Conservation (phyloP, 2,797 vertebrate genomes). For the Enteromius paludinosus region DNA sequence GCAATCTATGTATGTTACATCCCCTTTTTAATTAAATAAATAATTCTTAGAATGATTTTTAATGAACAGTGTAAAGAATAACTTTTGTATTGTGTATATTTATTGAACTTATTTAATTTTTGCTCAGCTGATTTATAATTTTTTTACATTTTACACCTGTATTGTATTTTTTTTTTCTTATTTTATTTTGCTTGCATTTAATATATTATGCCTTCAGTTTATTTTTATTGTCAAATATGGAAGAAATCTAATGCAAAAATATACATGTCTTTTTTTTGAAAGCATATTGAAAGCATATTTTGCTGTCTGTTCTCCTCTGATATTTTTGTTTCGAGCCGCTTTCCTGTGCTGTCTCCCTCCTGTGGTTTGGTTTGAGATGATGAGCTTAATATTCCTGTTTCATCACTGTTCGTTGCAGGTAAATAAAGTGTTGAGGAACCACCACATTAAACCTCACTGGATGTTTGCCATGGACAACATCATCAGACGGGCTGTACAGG, state of each 20-base stretch:
- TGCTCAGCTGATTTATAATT: neutral
- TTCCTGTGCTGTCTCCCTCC: neutral
- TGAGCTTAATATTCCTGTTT: neutral
- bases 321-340: neutral
- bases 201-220: neutral
- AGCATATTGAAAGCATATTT: neutral
- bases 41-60: neutral
- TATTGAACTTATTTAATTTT: neutral
- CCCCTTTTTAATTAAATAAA: neutral
- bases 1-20: neutral
- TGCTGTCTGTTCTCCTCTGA: neutral
- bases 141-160: neutral
- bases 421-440: constrained; percentile 91
- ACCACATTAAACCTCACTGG: constrained; percentile 94
- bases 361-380: constrained; percentile 7
- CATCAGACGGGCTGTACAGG: constrained; percentile 91
- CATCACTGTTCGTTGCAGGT: constrained; percentile 76
- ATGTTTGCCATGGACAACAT: constrained; percentile 98
- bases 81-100: neutral
- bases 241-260: neutral
- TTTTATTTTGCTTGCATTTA: neutral
- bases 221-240: neutral
- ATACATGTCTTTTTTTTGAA: neutral
- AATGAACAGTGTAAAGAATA: neutral
- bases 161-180: neutral